Conservation (phyloP, 2,888 invertebrate genomes). For the Agonum fuliginosum region DNA sequence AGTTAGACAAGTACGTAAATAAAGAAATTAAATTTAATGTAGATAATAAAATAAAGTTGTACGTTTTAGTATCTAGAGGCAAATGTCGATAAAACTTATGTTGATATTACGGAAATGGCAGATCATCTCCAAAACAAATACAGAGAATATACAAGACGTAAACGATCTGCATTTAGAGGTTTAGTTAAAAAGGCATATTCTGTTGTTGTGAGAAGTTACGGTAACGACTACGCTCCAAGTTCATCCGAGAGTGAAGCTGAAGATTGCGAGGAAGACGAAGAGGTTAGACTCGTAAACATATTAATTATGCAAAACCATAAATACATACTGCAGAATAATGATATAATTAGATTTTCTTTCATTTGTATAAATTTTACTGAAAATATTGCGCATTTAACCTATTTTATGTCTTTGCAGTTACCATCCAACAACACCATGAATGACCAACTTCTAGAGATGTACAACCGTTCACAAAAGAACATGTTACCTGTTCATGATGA, state of each 20-base stretch:
- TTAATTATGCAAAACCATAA: neutral
- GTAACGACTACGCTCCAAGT: conserved; percentile 73
- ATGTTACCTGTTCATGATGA: conserved; percentile 72
- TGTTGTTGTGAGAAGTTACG: conserved; percentile 82
- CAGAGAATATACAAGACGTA: conserved; percentile 87
- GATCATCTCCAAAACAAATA: conserved; percentile 84
- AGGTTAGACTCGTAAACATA: conserved; percentile 54
- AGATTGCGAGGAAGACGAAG: conserved; percentile 73
- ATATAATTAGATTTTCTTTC: neutral
- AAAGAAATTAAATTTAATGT: conserved; percentile 3
- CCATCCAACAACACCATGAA: conserved; percentile 68
- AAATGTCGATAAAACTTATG: conserved; percentile 86
- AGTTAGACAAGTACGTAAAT: conserved; percentile 71
- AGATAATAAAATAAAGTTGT: neutral
- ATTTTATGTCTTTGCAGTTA: conserved; percentile 19
- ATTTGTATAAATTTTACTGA: neutral
- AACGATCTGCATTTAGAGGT: conserved; percentile 85
- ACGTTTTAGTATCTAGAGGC: conserved; percentile 82
- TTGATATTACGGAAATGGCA: conserved; percentile 90
- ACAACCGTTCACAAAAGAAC: conserved; percentile 70
- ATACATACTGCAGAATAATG: neutral
- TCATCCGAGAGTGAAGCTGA: conserved; percentile 78
- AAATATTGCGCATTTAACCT: neutral
- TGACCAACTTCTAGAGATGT: conserved; percentile 73
- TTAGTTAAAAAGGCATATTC: conserved; percentile 87